Base-by-base conservation (phyloP, 2,888 invertebrate species). In the Mesorhabditis belari region DNA sequence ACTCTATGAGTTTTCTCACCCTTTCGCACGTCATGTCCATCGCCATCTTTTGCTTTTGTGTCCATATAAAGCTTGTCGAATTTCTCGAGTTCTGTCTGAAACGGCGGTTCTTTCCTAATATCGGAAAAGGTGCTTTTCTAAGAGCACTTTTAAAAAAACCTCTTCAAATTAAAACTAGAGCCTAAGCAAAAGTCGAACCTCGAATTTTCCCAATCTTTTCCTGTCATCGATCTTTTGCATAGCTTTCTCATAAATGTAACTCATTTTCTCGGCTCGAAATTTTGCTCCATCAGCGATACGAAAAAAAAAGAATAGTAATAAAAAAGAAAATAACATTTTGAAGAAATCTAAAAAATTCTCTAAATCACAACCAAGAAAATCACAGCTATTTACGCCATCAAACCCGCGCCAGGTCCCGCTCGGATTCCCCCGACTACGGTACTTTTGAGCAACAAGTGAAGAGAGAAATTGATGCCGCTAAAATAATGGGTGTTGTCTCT, bases 221-320 rank as follows among this genome's bases (percentile, higher is more conserved):
- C 63, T 60, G 61, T 75, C 71, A n/a, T 59, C 53, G 25, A 76
- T 62, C 28, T 69, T 70, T 25, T 71, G 64, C 21, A 68, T 28
- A 6, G 77, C 77, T 55, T 77, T 77, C n/a, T 71, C 70, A 65
- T 77, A 77, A 35, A 77, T 69, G 63, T 70, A 77, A 62, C 75
- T 76, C 35, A 77, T 70, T 58, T 77, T 74, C 55, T 77, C 77
- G 60, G 76, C 70, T 12, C 77, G 71, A 35, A 58, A 71, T 49
- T 59, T 59, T 52, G 28, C 35, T 5, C 50, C n/a, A 4, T 24
- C 12, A 35, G 44, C 44, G 12, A n/a, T n/a, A n/a, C n/a, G n/a
- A n/a, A n/a, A n/a, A n/a, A n/a, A n/a, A n/a, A n/a, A n/a, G n/a
- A n/a, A n/a, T n/a, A n/a, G n/a, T n/a, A n/a, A n/a, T n/a, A n/a